phyloP scores from a whole-genome alignment of 2,113 vertebrate species.

The Dasypus novemcinctus region DNA sequence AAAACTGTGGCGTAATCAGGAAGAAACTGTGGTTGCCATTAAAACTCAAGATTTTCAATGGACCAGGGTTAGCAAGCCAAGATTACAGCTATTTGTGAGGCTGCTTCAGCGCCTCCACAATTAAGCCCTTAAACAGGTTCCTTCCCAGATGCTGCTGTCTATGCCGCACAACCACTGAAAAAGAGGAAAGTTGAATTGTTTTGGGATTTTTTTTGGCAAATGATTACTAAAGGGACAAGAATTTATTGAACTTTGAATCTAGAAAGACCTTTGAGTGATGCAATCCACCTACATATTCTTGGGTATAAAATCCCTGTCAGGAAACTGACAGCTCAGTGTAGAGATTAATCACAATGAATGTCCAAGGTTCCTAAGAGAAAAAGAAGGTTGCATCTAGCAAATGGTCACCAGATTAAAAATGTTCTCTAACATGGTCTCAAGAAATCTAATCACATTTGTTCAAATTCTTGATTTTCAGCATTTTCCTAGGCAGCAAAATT shows the following conservation, averaged over 20 bases:
- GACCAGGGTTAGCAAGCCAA: neutral
- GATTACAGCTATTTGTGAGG: neutral
- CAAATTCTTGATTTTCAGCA: neutral
- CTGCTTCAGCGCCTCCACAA: neutral
- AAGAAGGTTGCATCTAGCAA: neutral
- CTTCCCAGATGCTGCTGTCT: neutral
- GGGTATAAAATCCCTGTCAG: conserved; percentile 25
- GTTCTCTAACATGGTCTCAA: neutral
- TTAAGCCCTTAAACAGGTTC: neutral
- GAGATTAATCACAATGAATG: neutral
- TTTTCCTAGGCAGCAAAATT: conserved; percentile 21
- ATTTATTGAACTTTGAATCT: conserved; percentile 27
- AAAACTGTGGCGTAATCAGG: accelerated
- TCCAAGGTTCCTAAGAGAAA: neutral
- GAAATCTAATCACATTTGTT: neutral
- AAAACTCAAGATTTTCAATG: neutral
- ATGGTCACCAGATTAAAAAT: neutral
- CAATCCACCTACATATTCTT: neutral
- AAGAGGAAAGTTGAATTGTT: neutral
- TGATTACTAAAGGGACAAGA: conserved; percentile 21
- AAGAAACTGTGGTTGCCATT: accelerated
- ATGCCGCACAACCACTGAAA: neutral
- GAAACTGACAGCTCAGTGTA: neutral
- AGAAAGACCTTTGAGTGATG: neutral
- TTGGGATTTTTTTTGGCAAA: conserved; percentile 6